Base-by-base conservation (phyloP, 2,888 invertebrate genomes). In the Lamellibrachia columna region DNA sequence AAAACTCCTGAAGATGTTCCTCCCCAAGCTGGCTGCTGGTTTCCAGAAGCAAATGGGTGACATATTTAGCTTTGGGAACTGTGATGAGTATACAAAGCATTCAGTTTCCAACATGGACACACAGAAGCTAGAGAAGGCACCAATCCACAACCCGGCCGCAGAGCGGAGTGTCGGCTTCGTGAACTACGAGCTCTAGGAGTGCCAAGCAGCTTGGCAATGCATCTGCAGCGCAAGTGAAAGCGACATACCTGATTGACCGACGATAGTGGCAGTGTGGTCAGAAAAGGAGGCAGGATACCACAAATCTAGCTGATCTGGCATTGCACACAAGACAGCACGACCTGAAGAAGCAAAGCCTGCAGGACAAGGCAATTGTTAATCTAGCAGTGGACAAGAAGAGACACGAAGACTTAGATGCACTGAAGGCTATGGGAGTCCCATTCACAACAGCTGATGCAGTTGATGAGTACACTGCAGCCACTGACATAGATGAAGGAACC, bases 161-260 rank as follows among this genome's bases (percentile, higher is more conserved):
- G 92, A 92, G 40, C 52, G 92, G 52, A 92, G 92, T 91, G 92
- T 92, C 52, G 92, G 92, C 53, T 92, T 91, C 60, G 53, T 92
- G 7, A 91, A 92, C 90, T 92, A 92, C 28, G 92, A 52, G n/a
- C 52, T 92, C 28, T 22, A 75, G 15, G 22, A 4, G 40, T 40
- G 22, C 22, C 75, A 75, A 11, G 75, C 75, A n/a, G 75, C 75
- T 22, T 22, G 75, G 22, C 75, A 75, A 1, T 3, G 75, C 75
- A 75, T 75, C 22, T 75, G 15, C 15, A 60, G 60, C 15, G 60
- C 2, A 22, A 75, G 15, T 75, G 22, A 75, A 75, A n/a, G 22
- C 75, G 22, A 22, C 75, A 75, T 11, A 75, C 4, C 75, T 75
- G 75, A 75, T 75, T 75, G 75, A 75, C 22, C 22, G 75, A 75